Evolutionary conservation across 2,113 vertebrate species (phyloP).

Genomic region (Lutjanus erythropterus): DNA sequence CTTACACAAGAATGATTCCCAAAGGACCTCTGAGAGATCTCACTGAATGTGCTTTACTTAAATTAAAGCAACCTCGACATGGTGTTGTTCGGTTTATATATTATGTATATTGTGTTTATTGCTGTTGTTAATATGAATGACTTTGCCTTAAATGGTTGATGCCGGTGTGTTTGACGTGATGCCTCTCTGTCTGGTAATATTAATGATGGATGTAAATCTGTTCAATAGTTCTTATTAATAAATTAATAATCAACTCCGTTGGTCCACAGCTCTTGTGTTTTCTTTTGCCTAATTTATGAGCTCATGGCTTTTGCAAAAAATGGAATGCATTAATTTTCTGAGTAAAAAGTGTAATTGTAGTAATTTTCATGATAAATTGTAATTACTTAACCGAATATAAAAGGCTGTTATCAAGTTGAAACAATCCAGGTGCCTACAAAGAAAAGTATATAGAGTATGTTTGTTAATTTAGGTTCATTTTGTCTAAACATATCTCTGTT

Average conservation of each 20-base stretch:
- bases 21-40: slow-evolving; percentile 52
- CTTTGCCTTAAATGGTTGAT: slow-evolving; percentile 1
- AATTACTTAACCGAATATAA: not conserved
- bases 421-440: no score
- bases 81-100: slow-evolving; percentile 41
- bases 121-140: slow-evolving; percentile 36
- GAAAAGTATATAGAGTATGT: no score
- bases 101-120: slow-evolving; percentile 56
- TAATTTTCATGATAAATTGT: not conserved
- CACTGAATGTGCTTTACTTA: slow-evolving; percentile 49
- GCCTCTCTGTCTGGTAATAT: not conserved
- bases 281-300: not conserved
- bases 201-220: not conserved
- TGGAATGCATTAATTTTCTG: not conserved
- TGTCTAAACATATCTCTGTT: not conserved
- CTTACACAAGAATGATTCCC: slow-evolving; percentile 63
- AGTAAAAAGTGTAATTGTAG: not conserved
- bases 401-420: not conserved
- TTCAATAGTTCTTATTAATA: slow-evolving; percentile 28
- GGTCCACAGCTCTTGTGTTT: not conserved
- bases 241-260: slow-evolving; percentile 4
- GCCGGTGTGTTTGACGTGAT: slow-evolving; percentile 11
- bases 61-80: slow-evolving; percentile 35
- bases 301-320: not conserved
- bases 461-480: no score